phyloP scores from a whole-genome alignment of 64 coral and sea anemone species.

The Dendronephthya gigantea region DNA sequence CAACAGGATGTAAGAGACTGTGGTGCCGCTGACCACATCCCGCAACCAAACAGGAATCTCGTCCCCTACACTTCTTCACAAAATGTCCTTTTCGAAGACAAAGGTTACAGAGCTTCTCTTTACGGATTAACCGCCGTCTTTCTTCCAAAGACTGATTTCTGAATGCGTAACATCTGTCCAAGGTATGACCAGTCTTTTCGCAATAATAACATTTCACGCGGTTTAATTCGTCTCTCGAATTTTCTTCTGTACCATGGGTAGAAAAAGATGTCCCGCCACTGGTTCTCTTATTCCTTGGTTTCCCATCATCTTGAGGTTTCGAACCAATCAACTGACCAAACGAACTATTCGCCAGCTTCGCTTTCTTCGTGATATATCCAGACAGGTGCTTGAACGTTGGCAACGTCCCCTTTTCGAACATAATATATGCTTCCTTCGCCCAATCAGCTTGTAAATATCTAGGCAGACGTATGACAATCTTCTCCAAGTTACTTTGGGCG shows the following conservation, averaged over 20 bases:
- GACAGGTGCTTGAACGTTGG: background rate
- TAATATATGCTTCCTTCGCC: background rate
- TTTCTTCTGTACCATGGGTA: too few relatives aligned
- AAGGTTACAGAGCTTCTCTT: slow-evolving; percentile 16
- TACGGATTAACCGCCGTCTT: background rate
- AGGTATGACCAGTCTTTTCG: background rate
- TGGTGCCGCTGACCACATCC: slow-evolving; percentile 30
- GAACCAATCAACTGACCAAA: slow-evolving; percentile 7
- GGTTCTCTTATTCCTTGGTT: background rate
- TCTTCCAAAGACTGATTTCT: background rate
- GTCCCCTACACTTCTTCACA: background rate
- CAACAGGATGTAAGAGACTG: background rate
- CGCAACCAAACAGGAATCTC: slow-evolving; percentile 24
- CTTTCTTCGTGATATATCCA: background rate
- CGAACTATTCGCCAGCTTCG: background rate
- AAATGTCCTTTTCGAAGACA: slow-evolving; percentile 27
- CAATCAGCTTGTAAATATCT: background rate
- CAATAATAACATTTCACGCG: background rate
- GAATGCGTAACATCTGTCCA: background rate
- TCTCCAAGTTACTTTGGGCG: background rate
- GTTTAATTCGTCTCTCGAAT: background rate
- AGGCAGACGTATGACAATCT: background rate
- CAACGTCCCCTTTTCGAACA: background rate
- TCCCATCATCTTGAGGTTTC: background rate
- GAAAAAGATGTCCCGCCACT: background rate